Evolutionary conservation across 2,797 vertebrate species (phyloP), one percentile per base, ranked within the genome.

Genomic region (Hyperoplus lanceolatus): DNA sequence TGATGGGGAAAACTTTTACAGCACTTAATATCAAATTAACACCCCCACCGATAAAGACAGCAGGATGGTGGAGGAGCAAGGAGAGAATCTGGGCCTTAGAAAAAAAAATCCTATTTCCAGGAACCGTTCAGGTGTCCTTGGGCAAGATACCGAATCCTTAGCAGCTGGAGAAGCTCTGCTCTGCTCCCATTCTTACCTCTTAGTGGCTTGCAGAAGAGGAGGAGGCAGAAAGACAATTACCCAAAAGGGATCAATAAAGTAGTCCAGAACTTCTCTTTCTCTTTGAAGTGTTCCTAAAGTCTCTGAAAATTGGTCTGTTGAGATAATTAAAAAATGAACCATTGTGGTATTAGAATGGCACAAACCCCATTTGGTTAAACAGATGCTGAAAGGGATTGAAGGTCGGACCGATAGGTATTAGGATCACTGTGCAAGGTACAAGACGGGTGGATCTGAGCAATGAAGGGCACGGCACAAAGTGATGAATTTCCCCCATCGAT

Each of bases 401-500:
- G 58, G 42, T n/a, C 14, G 29, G 4, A 68, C 10, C 29, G 45
- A 61, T 58, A 15, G 0, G 10, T 39, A 10, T 29, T 29, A 29
- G 29, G 29, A 29, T 29, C 29, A 29, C 29, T 29, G 29, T 29
- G 29, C 29, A 29, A 29, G 29, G 29, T 29, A 29, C 29, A 29
- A 29, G 29, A 29, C 3, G 29, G 29, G 29, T 29, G 29, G 29
- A 29, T 29, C 29, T 29, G 29, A 29, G 29, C 29, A 29, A 29
- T 29, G 29, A 73, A 80, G 71, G 80, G 56, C 43, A 67, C 0
- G 3, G 56, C 56, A 51, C 73, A 68, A 70, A 75, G 50, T 86
- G 85, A 89, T 86, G 48, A 70, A 90, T 88, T 71, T 42, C 41
- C 57, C 51, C 55, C 45, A 70, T 55, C 87, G 70, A 87, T 68